Conservation (phyloP, 2,113 vertebrate genomes). For the Baryphthengus martii region DNA sequence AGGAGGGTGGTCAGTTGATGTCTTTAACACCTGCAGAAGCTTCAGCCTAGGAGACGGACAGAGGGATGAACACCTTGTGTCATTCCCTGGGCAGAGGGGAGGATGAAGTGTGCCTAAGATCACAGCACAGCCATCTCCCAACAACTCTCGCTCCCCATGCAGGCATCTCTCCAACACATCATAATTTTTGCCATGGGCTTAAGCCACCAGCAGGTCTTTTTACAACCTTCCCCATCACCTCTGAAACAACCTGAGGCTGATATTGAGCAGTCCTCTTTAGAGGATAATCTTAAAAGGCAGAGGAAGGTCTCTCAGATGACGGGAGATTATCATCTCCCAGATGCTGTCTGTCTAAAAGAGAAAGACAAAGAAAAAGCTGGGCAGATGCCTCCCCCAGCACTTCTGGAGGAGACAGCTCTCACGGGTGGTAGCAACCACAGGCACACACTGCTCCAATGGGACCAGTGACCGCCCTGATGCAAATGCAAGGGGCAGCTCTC, state of each 20-base stretch:
- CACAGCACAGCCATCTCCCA: neutral
- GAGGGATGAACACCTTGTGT: neutral
- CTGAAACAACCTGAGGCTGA: slow-evolving; percentile 15
- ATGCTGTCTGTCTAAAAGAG: neutral
- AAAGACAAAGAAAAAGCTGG: neutral
- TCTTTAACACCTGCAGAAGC: neutral
- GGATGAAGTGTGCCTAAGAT: neutral
- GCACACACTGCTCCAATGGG: neutral
- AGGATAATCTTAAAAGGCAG: neutral
- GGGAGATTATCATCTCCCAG: neutral
- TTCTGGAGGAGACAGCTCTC: neutral
- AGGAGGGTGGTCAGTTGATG: neutral
- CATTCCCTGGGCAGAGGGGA: neutral
- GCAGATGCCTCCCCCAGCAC: neutral
- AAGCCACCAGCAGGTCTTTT: neutral
- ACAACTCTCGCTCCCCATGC: neutral
- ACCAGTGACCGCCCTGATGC: neutral
- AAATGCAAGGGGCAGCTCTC: neutral
- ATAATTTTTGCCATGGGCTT: neutral
- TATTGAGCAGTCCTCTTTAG: neutral
- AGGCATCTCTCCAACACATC: neutral
- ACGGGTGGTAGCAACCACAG: fast-evolving
- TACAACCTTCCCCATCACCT: neutral
- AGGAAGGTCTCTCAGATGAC: neutral
- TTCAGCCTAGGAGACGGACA: neutral